These are phyloP conservation scores for Babylonia areolata DNA, from an alignment of 1,140 invertebrate genomes.

Conservation along the genomic window DNA sequence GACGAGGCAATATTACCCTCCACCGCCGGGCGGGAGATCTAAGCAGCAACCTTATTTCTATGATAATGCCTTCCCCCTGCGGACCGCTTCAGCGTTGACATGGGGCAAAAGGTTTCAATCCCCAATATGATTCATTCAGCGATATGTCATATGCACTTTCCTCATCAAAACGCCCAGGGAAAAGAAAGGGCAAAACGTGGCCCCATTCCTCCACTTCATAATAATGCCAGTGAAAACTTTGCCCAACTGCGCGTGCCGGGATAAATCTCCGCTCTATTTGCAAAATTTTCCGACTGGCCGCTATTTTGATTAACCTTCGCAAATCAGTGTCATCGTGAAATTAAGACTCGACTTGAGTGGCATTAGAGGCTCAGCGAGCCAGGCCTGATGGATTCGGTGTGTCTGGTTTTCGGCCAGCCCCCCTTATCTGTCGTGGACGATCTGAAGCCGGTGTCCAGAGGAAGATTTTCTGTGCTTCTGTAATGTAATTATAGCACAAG, in stretches of 20 bases:
- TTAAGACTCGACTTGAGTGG: conserved; percentile 40
- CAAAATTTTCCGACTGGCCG: conserved; percentile 48
- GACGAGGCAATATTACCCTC: conserved; percentile 25
- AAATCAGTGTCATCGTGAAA: conserved; percentile 51
- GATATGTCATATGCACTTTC: conserved; percentile 49
- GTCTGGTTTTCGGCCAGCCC: background rate
- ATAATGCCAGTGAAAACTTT: conserved; percentile 42
- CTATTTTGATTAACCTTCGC: conserved; percentile 52
- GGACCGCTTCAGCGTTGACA: conserved; percentile 38
- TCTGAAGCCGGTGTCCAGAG: background rate
- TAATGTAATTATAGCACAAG: conserved; percentile 54
- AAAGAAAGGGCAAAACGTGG: conserved; percentile 32
- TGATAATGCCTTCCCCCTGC: conserved; percentile 45
- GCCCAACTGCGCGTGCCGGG: conserved; percentile 37
- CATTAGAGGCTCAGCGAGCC: conserved; percentile 27
- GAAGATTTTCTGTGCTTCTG: background rate
- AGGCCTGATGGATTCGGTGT: conserved; percentile 27
- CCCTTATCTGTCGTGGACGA: background rate
- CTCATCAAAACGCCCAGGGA: conserved; percentile 19
- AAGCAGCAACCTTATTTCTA: conserved; percentile 46
- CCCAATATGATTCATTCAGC: conserved; percentile 51
- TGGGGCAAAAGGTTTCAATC: conserved; percentile 45
- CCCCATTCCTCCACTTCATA: conserved; percentile 39
- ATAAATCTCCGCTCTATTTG: conserved; percentile 53
- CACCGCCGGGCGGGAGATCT: conserved; percentile 17